phyloP scores from a whole-genome alignment of 2,797 vertebrate species.

The Geotrypetes seraphini region DNA sequence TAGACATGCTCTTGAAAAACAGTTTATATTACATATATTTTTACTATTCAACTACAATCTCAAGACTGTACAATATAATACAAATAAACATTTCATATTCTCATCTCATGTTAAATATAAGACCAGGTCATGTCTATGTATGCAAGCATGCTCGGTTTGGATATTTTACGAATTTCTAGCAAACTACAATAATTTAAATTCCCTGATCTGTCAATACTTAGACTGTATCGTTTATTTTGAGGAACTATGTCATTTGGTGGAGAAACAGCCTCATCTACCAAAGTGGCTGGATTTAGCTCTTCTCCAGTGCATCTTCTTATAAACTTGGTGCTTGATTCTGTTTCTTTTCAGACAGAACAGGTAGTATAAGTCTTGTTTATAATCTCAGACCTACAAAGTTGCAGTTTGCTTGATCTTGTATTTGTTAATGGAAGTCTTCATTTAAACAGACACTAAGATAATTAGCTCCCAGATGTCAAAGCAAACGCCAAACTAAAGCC shows the following conservation, averaged over 20 bases:
- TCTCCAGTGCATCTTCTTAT: conserved; percentile 41
- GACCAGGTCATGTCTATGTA: not conserved
- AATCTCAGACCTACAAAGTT: conserved; percentile 50
- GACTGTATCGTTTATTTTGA: conserved; percentile 37
- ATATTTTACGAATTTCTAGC: conserved; percentile 28
- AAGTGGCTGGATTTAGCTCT: conserved; percentile 29
- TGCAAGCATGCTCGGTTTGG: not conserved
- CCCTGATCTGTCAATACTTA: conserved; percentile 14
- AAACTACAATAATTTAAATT: conserved; percentile 43
- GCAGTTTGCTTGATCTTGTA: conserved; percentile 31
- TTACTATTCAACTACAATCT: conserved; percentile 4
- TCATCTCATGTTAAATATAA: conserved; percentile 11
- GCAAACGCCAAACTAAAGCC: no score
- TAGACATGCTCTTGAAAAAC: no score
- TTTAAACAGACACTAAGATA: conserved; percentile 19
- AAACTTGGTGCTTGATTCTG: conserved; percentile 29
- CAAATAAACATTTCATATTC: conserved; percentile 22
- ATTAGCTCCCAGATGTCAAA: conserved; percentile 32
- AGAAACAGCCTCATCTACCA: conserved; percentile 42
- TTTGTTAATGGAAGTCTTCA: conserved; percentile 34
- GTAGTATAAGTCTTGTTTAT: conserved; percentile 36
- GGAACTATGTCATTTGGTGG: conserved; percentile 36
- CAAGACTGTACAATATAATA: conserved; percentile 16
- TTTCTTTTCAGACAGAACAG: conserved; percentile 26
- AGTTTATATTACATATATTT: not conserved